Conservation (phyloP, 2,888 invertebrate genomes). For the Pachymerium ferrugineum region DNA sequence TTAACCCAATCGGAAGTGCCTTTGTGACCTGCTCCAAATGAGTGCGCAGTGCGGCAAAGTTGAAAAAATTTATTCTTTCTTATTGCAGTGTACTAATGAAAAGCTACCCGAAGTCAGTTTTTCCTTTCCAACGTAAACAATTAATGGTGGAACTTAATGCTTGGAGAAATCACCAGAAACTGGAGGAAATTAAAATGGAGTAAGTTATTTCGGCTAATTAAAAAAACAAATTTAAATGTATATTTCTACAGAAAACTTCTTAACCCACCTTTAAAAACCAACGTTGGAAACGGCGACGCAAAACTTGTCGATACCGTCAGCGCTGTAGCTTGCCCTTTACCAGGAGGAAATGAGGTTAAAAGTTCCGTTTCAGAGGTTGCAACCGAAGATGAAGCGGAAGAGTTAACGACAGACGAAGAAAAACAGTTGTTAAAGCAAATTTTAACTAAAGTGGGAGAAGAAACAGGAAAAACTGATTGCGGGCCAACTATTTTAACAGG, state of each 20-base stretch:
- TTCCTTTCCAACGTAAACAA: background rate
- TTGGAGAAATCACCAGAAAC: background rate
- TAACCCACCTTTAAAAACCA: background rate
- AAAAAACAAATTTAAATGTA: background rate
- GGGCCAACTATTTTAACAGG: conserved; percentile 44
- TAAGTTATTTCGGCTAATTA: no score
- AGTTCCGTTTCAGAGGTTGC: background rate
- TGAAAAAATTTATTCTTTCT: background rate
- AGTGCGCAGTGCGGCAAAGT: no score
- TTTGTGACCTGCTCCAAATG: no score
- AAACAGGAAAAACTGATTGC: conserved; percentile 32
- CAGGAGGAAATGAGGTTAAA: background rate
- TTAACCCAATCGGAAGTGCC: no score
- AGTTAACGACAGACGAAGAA: conserved; percentile 35
- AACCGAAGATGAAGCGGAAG: background rate
- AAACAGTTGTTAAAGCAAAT: background rate
- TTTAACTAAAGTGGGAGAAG: background rate
- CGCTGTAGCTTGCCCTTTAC: no score
- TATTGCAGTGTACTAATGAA: background rate
- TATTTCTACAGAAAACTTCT: background rate
- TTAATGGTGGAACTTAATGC: background rate
- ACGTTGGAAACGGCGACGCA: background rate
- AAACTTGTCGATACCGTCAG: background rate
- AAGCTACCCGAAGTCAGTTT: background rate
- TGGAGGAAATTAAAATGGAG: background rate